Evolutionary conservation across 1,140 invertebrate species (phyloP), one percentile per base, ranked within the genome.

Genomic region (Adelges cooleyi): DNA sequence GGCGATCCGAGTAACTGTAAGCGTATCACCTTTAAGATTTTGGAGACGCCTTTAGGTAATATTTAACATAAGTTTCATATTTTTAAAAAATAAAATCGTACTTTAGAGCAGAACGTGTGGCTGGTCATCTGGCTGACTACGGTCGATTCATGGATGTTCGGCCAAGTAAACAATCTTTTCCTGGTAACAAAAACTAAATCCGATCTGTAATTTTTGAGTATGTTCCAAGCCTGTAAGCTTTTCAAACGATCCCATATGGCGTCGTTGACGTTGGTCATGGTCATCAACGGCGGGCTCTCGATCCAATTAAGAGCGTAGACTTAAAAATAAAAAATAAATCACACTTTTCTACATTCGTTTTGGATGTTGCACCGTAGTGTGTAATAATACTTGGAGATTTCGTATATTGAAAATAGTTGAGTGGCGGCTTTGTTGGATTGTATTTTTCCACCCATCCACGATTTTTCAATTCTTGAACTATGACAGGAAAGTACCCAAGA

Each of bases 381-480:
- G n/a, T 33, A 33, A 33, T 33, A 11, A 6, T 62, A 62, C 56
- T 40, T 48, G 42, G 0, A 18, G 56, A 62, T 48, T 62, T 62
- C 20, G 27, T 44, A 48, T 62, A 62, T 2, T 29, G 1, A 4
- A 25, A 46, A 46, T 62, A 62, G 22, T 62, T 48, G 8, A 22
- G 36, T 20, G 67, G 17, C 18, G 52, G 50, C 54, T 59, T 51
- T 52, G 44, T 10, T 48, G 53, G 66, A 62, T 69, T 65, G 22
- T 59, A 65, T 29, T 70, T 71, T 46, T 71, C 69, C 6, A 71
- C 65, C 71, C 71, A 71, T 11, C 69, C 69, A 15, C 71, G 53
- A 11, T 66, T 49, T 50, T 66, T 69, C 2, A 71, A 40, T 1
- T 69, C 69, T 36, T 71, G 67, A 20, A 68, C 65, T 20, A 71